Conservation (phyloP, 2,797 vertebrate species). For the Sebastes wilsoni region DNA sequence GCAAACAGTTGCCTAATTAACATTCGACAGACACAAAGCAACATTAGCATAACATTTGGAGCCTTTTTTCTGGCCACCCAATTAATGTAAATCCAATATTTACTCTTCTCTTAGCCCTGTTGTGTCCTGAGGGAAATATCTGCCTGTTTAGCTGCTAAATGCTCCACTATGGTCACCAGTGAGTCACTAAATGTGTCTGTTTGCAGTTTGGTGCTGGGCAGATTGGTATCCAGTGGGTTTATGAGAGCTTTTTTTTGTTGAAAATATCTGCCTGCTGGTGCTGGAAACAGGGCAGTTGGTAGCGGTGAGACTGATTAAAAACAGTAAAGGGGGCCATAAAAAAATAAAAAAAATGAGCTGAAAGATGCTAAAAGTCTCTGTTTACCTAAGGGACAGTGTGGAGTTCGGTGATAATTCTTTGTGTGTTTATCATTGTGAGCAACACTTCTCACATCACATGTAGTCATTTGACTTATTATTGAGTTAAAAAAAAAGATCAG, state of each 20-base stretch:
- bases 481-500: not conserved
- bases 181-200: not conserved
- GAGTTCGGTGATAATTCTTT: not conserved
- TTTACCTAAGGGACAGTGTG: not conserved
- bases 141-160: not conserved
- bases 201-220: not conserved
- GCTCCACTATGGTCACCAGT: not conserved
- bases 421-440: not conserved
- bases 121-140: not conserved
- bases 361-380: not conserved
- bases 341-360: not conserved
- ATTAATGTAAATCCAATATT: not conserved
- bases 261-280: not conserved
- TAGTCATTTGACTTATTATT: not conserved
- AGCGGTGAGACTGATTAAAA: not conserved
- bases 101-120: not conserved
- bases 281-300: not conserved
- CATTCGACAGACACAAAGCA: not conserved
- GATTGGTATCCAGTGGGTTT: not conserved
- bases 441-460: not conserved
- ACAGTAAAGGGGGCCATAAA: not conserved
- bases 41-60: not conserved
- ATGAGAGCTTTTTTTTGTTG: not conserved
- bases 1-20: not conserved
- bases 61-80: not conserved